Evolutionary conservation across 2,113 vertebrate genomes (phyloP), one percentile per base, ranked within the genome.

Genomic region (Stercorarius parasiticus): DNA sequence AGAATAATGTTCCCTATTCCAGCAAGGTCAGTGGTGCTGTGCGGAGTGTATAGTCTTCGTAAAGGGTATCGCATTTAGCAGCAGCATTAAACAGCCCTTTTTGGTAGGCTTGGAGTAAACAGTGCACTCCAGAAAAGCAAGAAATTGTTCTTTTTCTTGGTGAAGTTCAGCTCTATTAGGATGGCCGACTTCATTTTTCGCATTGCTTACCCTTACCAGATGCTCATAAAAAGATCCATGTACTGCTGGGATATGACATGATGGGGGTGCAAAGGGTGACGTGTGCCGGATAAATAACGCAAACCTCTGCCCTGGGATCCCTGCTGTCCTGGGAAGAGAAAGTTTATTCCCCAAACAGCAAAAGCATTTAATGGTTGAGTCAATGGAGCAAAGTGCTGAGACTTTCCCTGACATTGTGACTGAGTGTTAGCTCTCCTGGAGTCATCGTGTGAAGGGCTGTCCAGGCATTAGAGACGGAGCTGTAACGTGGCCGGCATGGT

Each of bases 271-370:
- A 26, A 58, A 34, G 6, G 36, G 30, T 43, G n/a, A 25, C 43
- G 5, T 3, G 9, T 74, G 34, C 49, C 0, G 1, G 23, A 19
- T n/a, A 42, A 77, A 30, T 12, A 58, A n/a, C 2, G 1, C 15
- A 58, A 86, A 25, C 19, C 23, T 86, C 43, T 42, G 61, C 43
- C 36, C 15, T 0, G 1, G 71, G 25, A 67, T n/a, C 25, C 62
- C n/a, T 1, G 8, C 10, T 62, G 22, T 38, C 27, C 47, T 1
- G 2, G 30, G 64, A 21, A 61, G 70, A 21, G 34, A 27, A 38
- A 64, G n/a, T n/a, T 59, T 81, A 27, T 67, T 67, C 42, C 56
- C 32, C 32, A 76, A 23, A 42, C 20, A 59, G 7, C 32, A 26
- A 20, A 69, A 53, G 7, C 18, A 27, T 40, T 47, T 42, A 55